Evolutionary conservation across 2,888 invertebrate species (phyloP).

Genomic region (Heliconius ethilla): DNA sequence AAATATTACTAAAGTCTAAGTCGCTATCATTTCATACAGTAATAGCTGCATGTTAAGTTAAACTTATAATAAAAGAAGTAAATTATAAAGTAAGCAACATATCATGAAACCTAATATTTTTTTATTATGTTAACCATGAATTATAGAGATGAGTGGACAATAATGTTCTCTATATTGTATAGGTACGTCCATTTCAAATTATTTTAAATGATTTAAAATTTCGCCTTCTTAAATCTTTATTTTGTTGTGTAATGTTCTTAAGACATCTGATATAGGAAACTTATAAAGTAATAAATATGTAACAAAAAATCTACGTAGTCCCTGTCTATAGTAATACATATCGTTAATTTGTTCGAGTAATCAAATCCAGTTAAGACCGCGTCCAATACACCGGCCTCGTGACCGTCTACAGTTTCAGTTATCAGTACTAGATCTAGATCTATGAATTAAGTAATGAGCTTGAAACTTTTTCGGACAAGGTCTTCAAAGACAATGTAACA

Average conservation of each 20-base stretch:
- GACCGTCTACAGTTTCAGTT: constrained; percentile 19
- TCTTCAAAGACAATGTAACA: not conserved
- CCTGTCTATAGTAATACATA: not conserved
- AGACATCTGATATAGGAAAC: not conserved
- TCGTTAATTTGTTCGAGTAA: not conserved
- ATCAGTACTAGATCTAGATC: constrained; percentile 26
- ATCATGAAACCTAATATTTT: constrained; percentile 2
- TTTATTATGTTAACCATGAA: constrained; percentile 10
- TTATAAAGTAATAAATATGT: not conserved
- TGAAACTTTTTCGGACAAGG: not conserved
- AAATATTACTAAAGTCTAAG: constrained; percentile 12
- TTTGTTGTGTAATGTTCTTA: not conserved
- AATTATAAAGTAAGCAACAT: not conserved
- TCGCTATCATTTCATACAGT: not conserved
- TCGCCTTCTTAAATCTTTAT: too few species aligned
- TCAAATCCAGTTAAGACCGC: constrained; percentile 28
- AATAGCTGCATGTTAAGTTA: not conserved
- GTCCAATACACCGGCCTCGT: constrained; percentile 16
- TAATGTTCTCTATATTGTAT: too few species aligned
- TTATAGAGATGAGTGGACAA: not conserved
- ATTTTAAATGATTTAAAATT: not conserved
- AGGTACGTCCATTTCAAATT: not conserved
- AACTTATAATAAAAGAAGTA: not conserved
- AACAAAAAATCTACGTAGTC: not conserved
- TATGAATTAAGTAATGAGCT: not conserved